Percentiles rank a stretch among this genome's conserved stretches.
Evolutionary conservation across 2,888 invertebrate species (phyloP).

Genomic region (Mechanitis mazaeus): DNA sequence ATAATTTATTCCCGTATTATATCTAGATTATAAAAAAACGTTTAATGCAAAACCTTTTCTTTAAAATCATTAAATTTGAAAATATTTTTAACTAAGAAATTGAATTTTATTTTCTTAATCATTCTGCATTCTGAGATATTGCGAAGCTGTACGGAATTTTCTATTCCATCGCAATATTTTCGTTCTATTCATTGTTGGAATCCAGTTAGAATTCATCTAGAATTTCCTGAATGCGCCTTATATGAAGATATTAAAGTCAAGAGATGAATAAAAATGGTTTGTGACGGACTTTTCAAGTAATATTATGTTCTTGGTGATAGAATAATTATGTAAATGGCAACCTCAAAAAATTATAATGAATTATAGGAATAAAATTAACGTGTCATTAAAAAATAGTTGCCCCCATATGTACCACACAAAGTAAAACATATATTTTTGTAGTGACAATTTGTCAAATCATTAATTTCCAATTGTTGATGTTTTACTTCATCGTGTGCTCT

Average conservation of each 20-base stretch:
- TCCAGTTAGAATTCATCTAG: conserved; percentile 19
- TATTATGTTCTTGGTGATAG: conserved; percentile 6
- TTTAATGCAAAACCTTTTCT: too few species aligned
- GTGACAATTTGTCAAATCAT: too few species aligned
- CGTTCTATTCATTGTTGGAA: conserved; percentile 29
- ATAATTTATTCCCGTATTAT: too few species aligned
- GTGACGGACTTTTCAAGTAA: conserved; percentile 11
- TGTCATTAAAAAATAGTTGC: too few species aligned
- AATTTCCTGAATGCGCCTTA: conserved; percentile 22
- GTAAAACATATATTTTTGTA: too few species aligned
- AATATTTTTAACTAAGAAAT: neutral
- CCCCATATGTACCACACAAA: too few species aligned
- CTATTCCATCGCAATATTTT: conserved; percentile 29
- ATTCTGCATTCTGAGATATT: conserved; percentile 9
- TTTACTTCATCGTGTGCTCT: too few species aligned
- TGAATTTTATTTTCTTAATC: conserved; percentile 4
- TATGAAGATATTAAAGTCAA: conserved; percentile 24
- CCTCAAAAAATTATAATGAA: too few species aligned
- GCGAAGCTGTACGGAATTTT: conserved; percentile 22
- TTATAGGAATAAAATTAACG: too few species aligned
- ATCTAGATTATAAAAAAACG: too few species aligned
- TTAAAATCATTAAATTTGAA: too few species aligned
- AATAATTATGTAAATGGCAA: neutral
- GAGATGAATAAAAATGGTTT: conserved; percentile 23
- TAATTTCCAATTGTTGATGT: too few species aligned